Evolutionary conservation across 2,888 invertebrate species (phyloP).

Genomic region (Sabellastarte sp.): DNA sequence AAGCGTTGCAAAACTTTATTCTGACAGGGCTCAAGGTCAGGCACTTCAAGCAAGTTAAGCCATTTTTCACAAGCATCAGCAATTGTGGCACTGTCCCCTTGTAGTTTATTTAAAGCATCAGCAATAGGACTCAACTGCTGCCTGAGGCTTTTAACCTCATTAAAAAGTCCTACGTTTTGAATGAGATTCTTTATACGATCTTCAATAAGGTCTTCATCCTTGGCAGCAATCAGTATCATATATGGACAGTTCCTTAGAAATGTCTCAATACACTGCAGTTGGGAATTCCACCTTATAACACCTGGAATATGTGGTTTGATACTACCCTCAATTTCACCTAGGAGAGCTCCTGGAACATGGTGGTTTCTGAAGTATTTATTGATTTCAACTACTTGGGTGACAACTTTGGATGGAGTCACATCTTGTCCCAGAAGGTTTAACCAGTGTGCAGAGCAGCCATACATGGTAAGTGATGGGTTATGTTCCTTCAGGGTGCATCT

Average conservation of each 20-base stretch:
- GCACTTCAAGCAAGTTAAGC: neutral
- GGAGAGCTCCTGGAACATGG: neutral
- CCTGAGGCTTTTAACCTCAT: neutral
- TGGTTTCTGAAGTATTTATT: neutral
- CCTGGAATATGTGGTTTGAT: neutral
- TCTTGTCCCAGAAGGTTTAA: neutral
- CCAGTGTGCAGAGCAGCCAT: neutral
- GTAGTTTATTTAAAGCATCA: neutral
- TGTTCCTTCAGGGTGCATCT: neutral
- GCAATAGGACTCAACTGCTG: neutral
- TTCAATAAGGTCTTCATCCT: neutral
- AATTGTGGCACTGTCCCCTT: neutral
- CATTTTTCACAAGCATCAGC: neutral
- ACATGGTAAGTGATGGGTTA: neutral
- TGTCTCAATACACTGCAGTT: neutral
- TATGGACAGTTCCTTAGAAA: neutral
- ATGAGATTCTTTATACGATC: neutral
- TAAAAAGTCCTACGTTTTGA: neutral
- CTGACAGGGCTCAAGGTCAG: neutral
- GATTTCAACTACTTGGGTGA: neutral
- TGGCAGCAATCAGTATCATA: neutral
- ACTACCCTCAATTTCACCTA: neutral
- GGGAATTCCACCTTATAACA: neutral
- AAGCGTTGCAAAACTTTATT: neutral
- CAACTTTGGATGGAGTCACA: too few relatives aligned